Base-by-base conservation (phyloP, 2,888 invertebrate genomes). In the Andrena camellia region DNA sequence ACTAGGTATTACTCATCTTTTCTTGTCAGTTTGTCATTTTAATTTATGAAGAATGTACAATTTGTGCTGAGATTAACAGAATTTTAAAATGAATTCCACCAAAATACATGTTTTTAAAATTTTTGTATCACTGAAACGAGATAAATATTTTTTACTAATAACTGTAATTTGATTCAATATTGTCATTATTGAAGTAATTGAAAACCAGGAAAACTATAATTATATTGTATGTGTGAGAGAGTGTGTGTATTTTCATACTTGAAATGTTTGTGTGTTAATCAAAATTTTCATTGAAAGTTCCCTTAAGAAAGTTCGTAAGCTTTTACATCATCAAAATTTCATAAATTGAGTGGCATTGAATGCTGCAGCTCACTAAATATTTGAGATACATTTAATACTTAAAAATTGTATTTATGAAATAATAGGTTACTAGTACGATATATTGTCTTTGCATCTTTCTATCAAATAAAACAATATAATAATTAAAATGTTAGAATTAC, bases 31-130 rank as follows among this genome's bases (percentile, higher is more conserved):
- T 78, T 63, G 10, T 63, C 20, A 20, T 54, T 57, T 3, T 57
- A 64, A 59, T 54, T 79, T 29, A 50, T 33, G 31, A 17, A 79
- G 59, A 69, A 69, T 68, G 33, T 31, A n/a, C 33, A 20, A 42
- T 62, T 68, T 50, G n/a, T 10, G 31, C 4, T 6, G 13, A 67
- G 54, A 71, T 42, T 62, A 57, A 7, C 48, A 26, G 48, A 68
- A 13, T 64, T 31, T 66, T 42, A 29, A 60, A 52, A 54, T 23
- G 6, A 62, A 17, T 54, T 17, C 20, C 54, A 70, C 8, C 48
- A 13, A 67, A 20, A 63, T 66, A 33, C 23, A 80, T 80, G 70
- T 54, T 62, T 80, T 26, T 52, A 80, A 54, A 33, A 63, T 20
- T 80, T 68, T 63, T 68, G n/a, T 68, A 64, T 67, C 52, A 10